These are phyloP conservation scores for Oscheius sp. DNA, from an alignment of 1,140 invertebrate species.

Conservation along the genomic window DNA sequence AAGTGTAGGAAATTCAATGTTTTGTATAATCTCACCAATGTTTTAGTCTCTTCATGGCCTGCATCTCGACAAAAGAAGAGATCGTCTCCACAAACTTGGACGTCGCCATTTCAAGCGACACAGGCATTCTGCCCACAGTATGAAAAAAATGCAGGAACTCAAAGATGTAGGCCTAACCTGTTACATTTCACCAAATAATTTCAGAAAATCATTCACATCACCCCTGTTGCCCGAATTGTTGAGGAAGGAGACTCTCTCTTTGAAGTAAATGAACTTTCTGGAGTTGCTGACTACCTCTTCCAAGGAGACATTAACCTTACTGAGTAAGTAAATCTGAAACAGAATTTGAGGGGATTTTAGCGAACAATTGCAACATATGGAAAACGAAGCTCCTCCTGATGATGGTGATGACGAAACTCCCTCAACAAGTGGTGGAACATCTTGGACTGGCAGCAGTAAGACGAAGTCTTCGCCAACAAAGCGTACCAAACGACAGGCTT, in stretches of 20 bases:
- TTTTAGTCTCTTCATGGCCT: background rate
- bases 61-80: background rate
- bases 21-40: background rate
- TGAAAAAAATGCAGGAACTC: background rate
- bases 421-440: no score
- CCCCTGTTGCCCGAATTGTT: background rate
- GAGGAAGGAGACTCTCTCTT: constrained; percentile 4
- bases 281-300: constrained; percentile 23
- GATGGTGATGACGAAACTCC: background rate
- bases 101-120: background rate
- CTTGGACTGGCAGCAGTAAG: no score
- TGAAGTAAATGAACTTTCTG: constrained; percentile 23
- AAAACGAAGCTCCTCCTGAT: background rate
- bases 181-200: background rate
- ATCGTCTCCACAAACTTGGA: background rate
- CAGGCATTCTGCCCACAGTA: background rate
- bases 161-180: background rate
- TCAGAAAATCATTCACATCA: background rate
- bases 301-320: constrained; percentile 26
- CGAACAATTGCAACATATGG: background rate
- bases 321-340: background rate
- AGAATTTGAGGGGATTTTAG: background rate
- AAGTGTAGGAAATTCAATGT: background rate
- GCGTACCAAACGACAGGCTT: background rate
- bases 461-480: background rate